Percentiles rank a stretch among this genome's conserved stretches.
These are phyloP conservation scores for Harpalus rufipes DNA, from an alignment of 2,888 invertebrate species.

Conservation along the genomic window DNA sequence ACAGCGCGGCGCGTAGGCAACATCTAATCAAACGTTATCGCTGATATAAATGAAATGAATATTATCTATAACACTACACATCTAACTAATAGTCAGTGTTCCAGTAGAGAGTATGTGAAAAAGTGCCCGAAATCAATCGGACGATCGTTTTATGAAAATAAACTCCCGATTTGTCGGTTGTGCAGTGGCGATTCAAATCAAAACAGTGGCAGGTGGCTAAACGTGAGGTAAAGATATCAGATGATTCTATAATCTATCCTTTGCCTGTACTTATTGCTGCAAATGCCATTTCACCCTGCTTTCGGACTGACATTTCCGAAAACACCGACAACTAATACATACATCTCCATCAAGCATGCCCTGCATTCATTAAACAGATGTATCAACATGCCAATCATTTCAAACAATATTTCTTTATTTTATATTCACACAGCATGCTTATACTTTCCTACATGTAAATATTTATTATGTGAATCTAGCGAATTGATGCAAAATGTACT, in stretches of 20 bases:
- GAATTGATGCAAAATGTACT: slow-evolving; percentile 9
- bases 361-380: slow-evolving; percentile 11
- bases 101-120: slow-evolving; percentile 72
- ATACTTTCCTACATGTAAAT: slow-evolving; percentile 21
- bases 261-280: slow-evolving; percentile 49
- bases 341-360: slow-evolving; percentile 44
- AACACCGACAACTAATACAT: slow-evolving; percentile 34
- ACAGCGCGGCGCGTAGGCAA: slow-evolving; percentile 73
- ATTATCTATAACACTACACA: slow-evolving; percentile 73
- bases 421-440: slow-evolving; percentile 21
- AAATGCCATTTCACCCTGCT: slow-evolving; percentile 51
- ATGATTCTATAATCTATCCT: slow-evolving; percentile 52
- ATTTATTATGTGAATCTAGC: slow-evolving; percentile 19
- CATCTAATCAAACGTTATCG: slow-evolving; percentile 70
- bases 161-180: slow-evolving; percentile 59
- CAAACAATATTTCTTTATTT: slow-evolving; percentile 37
- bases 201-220: slow-evolving; percentile 75
- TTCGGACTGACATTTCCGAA: slow-evolving; percentile 40
- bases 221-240: slow-evolving; percentile 74
- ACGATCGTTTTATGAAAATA: slow-evolving; percentile 71
- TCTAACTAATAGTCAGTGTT: slow-evolving; percentile 73
- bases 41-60: slow-evolving; percentile 75
- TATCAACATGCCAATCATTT: slow-evolving; percentile 11
- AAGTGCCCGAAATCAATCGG: slow-evolving; percentile 72
- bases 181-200: slow-evolving; percentile 73